Base-by-base conservation (phyloP, 92 coral and sea anemone genomes). In the Pocillopora grandis region DNA sequence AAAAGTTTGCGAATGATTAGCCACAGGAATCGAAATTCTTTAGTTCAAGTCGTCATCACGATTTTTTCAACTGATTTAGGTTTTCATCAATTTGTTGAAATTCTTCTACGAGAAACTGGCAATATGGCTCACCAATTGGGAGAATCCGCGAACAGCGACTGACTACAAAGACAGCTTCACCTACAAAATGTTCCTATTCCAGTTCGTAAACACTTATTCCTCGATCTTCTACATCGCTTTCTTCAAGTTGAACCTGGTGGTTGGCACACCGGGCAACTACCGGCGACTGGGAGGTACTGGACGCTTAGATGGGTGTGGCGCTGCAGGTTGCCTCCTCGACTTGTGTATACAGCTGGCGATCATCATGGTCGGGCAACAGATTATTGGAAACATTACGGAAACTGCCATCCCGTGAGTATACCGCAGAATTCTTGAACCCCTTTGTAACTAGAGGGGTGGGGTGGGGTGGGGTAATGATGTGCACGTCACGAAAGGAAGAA, bases 121-220 rank as follows among this genome's bases (percentile, higher is more conserved):
- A 10, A 35, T 90, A 69, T 84, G 84, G 86, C 84, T 96, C 62
- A 96, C 98, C 5, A 92, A 96, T 79, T 94, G 98, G 98, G 98
- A 96, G 67, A 96, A 96, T 72, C 98, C 96, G 21, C 95, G 96
- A 23, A 96, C 98, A 27, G 91, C 93, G 71, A 91, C 96, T 2
- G 92, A 94, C 80, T 96, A 89, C 82, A 92, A 92, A 58, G 95
- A 96, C 89, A 95, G 98, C 86, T 93, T 95, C 87, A 92, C 98
- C 37, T 93, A 93, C 90, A 95, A 95, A 85, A 96, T 96, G 98
- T 96, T 88, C 64, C 93, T 95, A 8, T 96, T 94, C 87, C 98
- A 94, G 92, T 96, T 96, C 80, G 96, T 96, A 62, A 96, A 96
- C 82, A 92, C 90, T 4, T 96, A 96, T 69, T 94, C 98, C 16